phyloP scores from a whole-genome alignment of 37 sponge, comb jelly and placozoan species.

The Lycopodina hypogea region DNA sequence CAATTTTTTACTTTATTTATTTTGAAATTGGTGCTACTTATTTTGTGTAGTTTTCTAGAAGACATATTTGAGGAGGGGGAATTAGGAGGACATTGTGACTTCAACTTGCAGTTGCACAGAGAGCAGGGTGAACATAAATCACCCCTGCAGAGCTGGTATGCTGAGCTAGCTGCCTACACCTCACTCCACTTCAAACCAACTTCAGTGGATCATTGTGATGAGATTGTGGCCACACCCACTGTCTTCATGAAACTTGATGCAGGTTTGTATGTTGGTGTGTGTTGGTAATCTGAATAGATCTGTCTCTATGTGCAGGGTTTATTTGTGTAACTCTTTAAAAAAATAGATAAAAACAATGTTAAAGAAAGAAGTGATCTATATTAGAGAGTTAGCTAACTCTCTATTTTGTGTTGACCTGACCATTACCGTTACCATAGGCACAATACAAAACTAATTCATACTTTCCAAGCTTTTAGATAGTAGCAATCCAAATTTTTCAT shows the following conservation, averaged over 20 bases:
- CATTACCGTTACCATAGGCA: too few relatives aligned
- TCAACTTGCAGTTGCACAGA: slow-evolving; percentile 27
- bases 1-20: too few relatives aligned
- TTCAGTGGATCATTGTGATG: slow-evolving; percentile 62
- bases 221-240: slow-evolving; percentile 49
- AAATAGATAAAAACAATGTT: slow-evolving; percentile 15
- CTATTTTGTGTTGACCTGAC: too few relatives aligned
- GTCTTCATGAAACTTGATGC: slow-evolving; percentile 78
- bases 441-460: too few relatives aligned
- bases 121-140: slow-evolving; percentile 69
- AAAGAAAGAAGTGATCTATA: too few relatives aligned
- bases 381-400: too few relatives aligned
- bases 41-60: slow-evolving; percentile 60
- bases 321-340: slow-evolving; percentile 8
- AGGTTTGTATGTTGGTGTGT: slow-evolving; percentile 21
- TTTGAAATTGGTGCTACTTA: too few relatives aligned
- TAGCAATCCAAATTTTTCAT: too few relatives aligned
- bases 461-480: too few relatives aligned
- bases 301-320: background rate
- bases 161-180: slow-evolving; percentile 64
- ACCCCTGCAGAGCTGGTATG: slow-evolving; percentile 84
- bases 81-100: slow-evolving; percentile 69
- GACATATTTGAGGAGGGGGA: slow-evolving; percentile 67
- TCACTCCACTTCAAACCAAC: slow-evolving; percentile 52
- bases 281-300: background rate